These are phyloP conservation scores for Mayetiola destructor DNA, from an alignment of 2,888 invertebrate species.

Conservation along the genomic window DNA sequence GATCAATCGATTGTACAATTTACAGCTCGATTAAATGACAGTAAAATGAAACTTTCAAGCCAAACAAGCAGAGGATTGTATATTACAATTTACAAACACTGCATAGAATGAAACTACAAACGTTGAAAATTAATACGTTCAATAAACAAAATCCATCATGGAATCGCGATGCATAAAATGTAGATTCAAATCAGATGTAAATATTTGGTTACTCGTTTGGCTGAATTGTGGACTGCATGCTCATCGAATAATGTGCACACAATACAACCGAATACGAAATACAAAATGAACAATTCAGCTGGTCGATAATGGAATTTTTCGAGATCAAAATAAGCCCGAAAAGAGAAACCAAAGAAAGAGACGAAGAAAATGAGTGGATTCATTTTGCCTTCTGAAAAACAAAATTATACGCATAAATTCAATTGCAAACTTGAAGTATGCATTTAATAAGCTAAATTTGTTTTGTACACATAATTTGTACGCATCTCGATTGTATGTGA, in stretches of 20 bases:
- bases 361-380: neutral
- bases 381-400: neutral
- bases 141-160: conserved; percentile 13
- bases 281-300: neutral
- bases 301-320: neutral
- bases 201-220: conserved; percentile 2
- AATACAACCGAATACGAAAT: neutral
- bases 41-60: too few relatives aligned
- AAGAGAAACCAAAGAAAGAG: neutral
- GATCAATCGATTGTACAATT: too few relatives aligned
- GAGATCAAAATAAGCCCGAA: neutral
- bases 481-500: neutral
- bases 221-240: too few relatives aligned
- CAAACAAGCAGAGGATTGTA: too few relatives aligned
- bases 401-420: neutral
- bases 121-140: conserved; percentile 7
- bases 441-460: neutral
- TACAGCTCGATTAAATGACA: too few relatives aligned
- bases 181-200: conserved; percentile 5
- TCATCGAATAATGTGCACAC: too few relatives aligned
- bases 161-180: too few relatives aligned
- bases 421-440: neutral
- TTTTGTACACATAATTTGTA: neutral
- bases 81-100: too few relatives aligned
- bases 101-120: too few relatives aligned